Base-by-base conservation (phyloP, 92 coral and sea anemone genomes). In the Porites rus region DNA sequence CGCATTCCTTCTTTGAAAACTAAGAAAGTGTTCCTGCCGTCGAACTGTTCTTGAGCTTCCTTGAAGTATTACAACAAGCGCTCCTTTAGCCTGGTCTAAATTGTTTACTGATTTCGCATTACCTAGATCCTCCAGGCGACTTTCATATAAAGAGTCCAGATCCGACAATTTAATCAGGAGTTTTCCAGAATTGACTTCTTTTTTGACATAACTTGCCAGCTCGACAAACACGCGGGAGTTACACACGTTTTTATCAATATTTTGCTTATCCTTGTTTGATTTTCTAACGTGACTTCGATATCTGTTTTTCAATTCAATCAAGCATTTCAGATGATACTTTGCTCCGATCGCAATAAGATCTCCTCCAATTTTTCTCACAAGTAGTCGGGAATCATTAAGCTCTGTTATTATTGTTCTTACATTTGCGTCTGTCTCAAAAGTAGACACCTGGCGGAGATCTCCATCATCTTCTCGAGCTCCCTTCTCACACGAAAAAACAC, bases 1-100 rank as follows among this genome's bases (percentile, higher is more conserved):
- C 66, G 65, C 76, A 88, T 82, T 51, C 94, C 94, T 67, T 88
- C 78, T 66, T 83, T 91, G 53, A 88, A 88, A 8, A 81, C 88
- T 18, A 91, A 80, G 25, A 91, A 86, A 20, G 83, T 88, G 75
- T 91, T 88, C 78, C 63, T 72, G 13, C 91, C 87, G 72, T 88
- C 82, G 19, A 25, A 67, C 67, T 91, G 90, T 81, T 83, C 94
- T 62, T 91, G 92, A 7, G 87, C 56, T 66, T 81, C 82, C 19
- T 75, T 61, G 69, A 60, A 90, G 75, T 90, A 74, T 50, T 77
- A 80, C 13, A 91, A 56, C 61, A 91, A 67, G 63, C 76, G 88
- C 61, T 81, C 72, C 81, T 87, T 91, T 24, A 91, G 74, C 63
- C 91, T 81, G n/a, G n/a, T n/a, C n/a, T n/a, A n/a, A n/a, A n/a